phyloP scores from a whole-genome alignment of 2,113 vertebrate species.

The Pterocles burchelli region DNA sequence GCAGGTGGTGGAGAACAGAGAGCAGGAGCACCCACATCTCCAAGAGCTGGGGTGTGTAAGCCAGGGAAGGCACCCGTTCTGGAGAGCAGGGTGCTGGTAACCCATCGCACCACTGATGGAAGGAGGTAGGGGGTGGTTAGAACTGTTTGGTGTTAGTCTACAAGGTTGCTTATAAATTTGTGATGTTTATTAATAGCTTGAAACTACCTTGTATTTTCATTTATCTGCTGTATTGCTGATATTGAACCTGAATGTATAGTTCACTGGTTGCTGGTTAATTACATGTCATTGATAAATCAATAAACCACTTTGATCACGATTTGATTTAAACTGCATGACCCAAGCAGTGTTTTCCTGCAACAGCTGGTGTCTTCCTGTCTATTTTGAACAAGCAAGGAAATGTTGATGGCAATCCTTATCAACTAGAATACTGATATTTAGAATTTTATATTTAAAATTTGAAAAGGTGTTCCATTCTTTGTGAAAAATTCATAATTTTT shows the following conservation, averaged over 20 bases:
- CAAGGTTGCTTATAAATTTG: not conserved
- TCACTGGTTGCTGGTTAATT: conserved; percentile 10
- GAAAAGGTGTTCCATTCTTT: not conserved
- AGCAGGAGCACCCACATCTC: not conserved
- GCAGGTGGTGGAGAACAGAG: not conserved
- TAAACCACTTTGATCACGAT: not conserved
- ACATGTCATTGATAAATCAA: not conserved
- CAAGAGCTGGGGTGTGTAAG: not conserved
- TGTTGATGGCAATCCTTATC: not conserved
- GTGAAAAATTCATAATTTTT: not conserved
- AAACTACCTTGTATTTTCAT: not conserved
- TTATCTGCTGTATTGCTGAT: not conserved
- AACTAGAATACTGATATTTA: not conserved
- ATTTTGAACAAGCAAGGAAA: not conserved
- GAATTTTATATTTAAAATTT: not conserved
- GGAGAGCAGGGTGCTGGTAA: not conserved
- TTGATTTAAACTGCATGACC: not conserved
- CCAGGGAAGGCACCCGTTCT: rapidly evolving
- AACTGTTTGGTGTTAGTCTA: not conserved
- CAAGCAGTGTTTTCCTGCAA: not conserved
- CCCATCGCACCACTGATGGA: not conserved
- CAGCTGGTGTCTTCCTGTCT: not conserved
- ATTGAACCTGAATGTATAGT: not conserved
- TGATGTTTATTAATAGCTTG: not conserved
- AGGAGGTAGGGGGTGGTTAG: rapidly evolving